A percentile compares a stretch with the other conserved stretches of the same genome.
Evolutionary conservation across 2,797 vertebrate genomes (phyloP).

Genomic region (Hoplostethus atlanticus): DNA sequence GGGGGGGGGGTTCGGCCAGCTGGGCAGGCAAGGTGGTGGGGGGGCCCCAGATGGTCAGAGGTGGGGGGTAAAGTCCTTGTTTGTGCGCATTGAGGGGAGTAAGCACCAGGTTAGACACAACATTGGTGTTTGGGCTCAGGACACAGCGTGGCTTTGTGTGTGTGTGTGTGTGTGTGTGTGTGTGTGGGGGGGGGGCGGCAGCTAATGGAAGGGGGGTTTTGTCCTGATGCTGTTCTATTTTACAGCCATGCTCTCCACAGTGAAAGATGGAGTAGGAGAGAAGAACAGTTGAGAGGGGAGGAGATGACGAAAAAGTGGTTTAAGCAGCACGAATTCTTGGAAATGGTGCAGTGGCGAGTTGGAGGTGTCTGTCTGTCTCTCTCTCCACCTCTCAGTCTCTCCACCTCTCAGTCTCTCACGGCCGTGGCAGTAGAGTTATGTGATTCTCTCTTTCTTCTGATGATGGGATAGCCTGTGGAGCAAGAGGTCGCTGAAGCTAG

Average conservation of each 20-base stretch:
- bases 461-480: constrained; percentile 62
- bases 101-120: constrained; percentile 81
- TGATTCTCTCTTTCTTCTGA: constrained; percentile 57
- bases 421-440: constrained; percentile 10
- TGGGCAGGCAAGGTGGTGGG: constrained; percentile 51
- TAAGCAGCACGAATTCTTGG: constrained; percentile 25
- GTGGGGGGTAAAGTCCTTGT: constrained; percentile 76
- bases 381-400: background rate
- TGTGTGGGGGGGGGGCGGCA: constrained; percentile 24
- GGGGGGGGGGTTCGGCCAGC: constrained; percentile 57
- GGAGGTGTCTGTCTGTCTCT: constrained; percentile 2
- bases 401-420: background rate
- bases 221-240: constrained; percentile 53
- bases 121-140: constrained; percentile 65
- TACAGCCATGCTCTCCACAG: constrained; percentile 15
- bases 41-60: constrained; percentile 79
- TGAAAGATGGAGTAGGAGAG: constrained; percentile 16
- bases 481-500: constrained; percentile 52
- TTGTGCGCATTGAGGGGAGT: constrained; percentile 73
- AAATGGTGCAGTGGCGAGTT: constrained; percentile 2
- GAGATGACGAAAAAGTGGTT: constrained; percentile 30
- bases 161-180: background rate
- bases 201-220: constrained; percentile 6
- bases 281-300: constrained; percentile 19
- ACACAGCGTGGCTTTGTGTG: constrained; percentile 58